These are phyloP conservation scores for Lacerta viridis DNA, from an alignment of 2,797 vertebrate species.

Conservation along the genomic window DNA sequence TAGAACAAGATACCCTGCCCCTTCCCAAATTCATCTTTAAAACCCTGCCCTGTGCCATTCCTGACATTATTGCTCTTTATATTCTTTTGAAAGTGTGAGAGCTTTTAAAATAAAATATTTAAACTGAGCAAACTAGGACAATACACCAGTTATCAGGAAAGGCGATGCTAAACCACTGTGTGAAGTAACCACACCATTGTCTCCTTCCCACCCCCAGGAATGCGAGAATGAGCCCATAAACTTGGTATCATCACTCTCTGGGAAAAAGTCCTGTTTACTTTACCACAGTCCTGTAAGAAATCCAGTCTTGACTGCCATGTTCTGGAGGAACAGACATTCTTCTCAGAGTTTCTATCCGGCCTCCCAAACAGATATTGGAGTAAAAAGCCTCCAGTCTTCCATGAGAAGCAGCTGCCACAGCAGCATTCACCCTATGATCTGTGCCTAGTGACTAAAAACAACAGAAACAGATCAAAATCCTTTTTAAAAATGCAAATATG, in stretches of 20 bases:
- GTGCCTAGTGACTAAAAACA: background rate
- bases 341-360: background rate
- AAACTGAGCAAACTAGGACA: background rate
- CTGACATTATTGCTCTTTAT: background rate
- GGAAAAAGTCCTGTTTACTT: background rate
- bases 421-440: background rate
- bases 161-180: background rate
- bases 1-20: background rate
- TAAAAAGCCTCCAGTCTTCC: background rate
- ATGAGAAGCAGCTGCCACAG: background rate
- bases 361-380: background rate
- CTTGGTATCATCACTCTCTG: background rate
- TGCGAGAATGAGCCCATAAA: background rate
- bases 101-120: background rate
- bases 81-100: background rate
- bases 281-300: background rate
- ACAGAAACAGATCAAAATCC: background rate
- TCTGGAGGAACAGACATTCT: background rate
- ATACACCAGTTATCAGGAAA: background rate
- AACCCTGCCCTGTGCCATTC: background rate
- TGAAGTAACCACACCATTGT: background rate
- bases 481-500: background rate
- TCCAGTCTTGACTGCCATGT: background rate
- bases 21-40: background rate
- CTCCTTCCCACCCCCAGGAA: background rate